Base-by-base conservation (phyloP, 2,888 invertebrate genomes). In the Spilarctia lutea region DNA sequence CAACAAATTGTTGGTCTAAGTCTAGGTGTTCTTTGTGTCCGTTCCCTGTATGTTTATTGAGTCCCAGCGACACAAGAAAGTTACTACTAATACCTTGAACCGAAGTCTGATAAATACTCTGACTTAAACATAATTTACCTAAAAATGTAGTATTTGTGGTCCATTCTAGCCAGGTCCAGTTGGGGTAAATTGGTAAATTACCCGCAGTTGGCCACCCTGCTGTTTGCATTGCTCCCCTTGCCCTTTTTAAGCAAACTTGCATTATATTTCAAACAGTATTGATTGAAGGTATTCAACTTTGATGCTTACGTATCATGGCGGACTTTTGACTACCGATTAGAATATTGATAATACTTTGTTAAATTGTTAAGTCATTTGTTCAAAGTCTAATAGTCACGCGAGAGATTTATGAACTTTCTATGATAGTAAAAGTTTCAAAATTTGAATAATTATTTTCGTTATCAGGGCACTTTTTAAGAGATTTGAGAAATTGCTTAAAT, bases 171-270 rank as follows among this genome's bases (percentile, higher is more conserved):
- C 83, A 82, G 79, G 79, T 84, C 78, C 82, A 83, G 87, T 85
- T 86, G 87, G 91, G 91, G 92, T 92, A 93, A 93, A 93, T 91
- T 90, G 91, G 92, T 91, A 93, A 94, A 94, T 93, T 92, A 91
- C 92, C 92, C 92, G 90, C 92, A 91, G 88, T 83, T 83, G 83
- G 80, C 81, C 80, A 65, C 90, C 89, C 91, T 87, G 85, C 85
- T 92, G 89, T 93, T 93, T 93, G 88, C 91, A 88, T 89, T 87
- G 75, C 79, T 75, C 84, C 90, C 91, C 91, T 90, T 87, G 86
- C 87, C 90, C 91, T 89, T 92, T 91, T 90, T 74, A 79, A 83
- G 88, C 86, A 83, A 80, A 88, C 89, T 91, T 91, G 92, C 91
- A 90, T 91, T 89, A 86, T 85, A 82, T 86, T 87, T 85, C 84